Conservation (phyloP, 2,797 vertebrate genomes). For the Chaetodon trifasciatus region DNA sequence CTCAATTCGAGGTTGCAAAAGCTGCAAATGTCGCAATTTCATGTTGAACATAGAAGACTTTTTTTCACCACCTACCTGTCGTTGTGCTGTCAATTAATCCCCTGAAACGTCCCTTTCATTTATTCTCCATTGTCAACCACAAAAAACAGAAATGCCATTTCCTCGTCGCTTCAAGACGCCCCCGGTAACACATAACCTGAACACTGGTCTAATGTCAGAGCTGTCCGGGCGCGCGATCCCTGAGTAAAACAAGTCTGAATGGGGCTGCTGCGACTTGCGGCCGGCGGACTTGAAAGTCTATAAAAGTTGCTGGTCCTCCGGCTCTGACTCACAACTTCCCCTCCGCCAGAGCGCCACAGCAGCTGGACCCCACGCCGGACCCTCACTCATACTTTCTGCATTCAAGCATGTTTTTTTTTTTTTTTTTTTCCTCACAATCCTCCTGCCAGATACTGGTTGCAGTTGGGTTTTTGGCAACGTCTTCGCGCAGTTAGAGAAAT, state of each 20-base stretch:
- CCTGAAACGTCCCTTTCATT: conserved; percentile 82
- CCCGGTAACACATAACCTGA: conserved; percentile 63
- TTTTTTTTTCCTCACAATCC: conserved; percentile 24
- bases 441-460: conserved; percentile 40
- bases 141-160: conserved; percentile 80
- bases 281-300: conserved; percentile 72
- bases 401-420: conserved; percentile 10
- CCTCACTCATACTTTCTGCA: conserved; percentile 62
- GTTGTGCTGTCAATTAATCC: conserved; percentile 84
- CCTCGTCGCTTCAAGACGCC: conserved; percentile 72
- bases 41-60: neutral
- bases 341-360: conserved; percentile 52
- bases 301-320: conserved; percentile 81
- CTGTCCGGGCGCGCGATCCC: conserved; percentile 63
- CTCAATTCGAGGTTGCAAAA: neutral
- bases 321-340: conserved; percentile 76
- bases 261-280: conserved; percentile 54
- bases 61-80: conserved; percentile 79
- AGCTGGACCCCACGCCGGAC: conserved; percentile 41
- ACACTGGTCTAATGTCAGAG: conserved; percentile 31
- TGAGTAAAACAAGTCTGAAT: conserved; percentile 48
- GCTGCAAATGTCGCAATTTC: neutral
- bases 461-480: conserved; percentile 54
- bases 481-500: conserved; percentile 65
- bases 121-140: conserved; percentile 84